These are phyloP conservation scores for Atherinomorus stipes DNA, from an alignment of 2,113 vertebrate genomes.

Conservation along the genomic window DNA sequence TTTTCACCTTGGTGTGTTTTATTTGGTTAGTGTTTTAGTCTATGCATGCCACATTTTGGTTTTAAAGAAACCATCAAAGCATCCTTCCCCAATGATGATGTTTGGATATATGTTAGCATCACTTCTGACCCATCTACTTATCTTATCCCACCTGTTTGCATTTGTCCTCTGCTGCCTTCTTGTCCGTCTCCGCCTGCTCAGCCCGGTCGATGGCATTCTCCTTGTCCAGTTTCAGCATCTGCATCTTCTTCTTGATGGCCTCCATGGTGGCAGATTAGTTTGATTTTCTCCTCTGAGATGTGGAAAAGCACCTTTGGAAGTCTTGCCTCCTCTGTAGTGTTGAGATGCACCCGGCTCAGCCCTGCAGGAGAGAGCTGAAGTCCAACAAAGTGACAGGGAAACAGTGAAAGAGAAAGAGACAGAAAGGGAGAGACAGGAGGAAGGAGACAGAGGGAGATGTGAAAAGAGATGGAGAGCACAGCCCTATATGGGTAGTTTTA, in stretches of 20 bases:
- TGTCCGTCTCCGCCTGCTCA: conserved; percentile 94
- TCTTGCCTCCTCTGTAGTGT: background rate
- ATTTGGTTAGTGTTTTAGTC: background rate
- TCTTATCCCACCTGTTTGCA: conserved; percentile 89
- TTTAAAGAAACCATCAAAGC: background rate
- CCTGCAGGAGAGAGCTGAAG: conserved; percentile 1
- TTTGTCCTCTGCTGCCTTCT: conserved; percentile 94
- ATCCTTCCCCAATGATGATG: background rate
- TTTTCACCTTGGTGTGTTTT: background rate
- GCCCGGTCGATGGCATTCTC: conserved; percentile 97
- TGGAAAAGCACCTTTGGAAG: conserved; percentile 10
- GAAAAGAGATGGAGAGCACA: conserved; percentile 56
- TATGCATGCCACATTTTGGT: background rate
- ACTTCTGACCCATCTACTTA: background rate
- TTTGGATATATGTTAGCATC: background rate
- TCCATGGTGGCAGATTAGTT: conserved; percentile 86
- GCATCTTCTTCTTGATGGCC: conserved; percentile 91
- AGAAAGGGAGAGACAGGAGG: conserved; percentile 28
- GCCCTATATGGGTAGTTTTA: conserved; percentile 79
- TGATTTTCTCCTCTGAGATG: conserved; percentile 39
- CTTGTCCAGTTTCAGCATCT: conserved; percentile 97
- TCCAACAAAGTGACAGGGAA: conserved; percentile 38
- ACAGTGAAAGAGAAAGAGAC: conserved; percentile 36
- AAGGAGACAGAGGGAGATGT: conserved; percentile 51
- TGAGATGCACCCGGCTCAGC: conserved; percentile 31